Conservation (phyloP, 2,888 invertebrate species). For the Hypomecis punctinalis region DNA sequence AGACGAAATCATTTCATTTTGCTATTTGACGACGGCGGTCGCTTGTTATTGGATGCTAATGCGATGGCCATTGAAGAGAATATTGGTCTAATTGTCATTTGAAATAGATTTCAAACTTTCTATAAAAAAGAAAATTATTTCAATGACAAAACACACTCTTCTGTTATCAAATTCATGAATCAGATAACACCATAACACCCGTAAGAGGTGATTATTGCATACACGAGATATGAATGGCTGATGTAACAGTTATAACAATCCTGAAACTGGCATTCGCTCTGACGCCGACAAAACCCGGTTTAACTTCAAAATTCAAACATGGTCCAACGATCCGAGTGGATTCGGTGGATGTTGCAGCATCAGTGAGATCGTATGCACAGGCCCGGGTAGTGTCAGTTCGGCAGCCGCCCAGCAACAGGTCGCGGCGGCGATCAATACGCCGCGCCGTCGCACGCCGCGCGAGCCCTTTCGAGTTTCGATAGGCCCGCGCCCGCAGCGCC, state of each 20-base stretch:
- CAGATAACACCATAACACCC: background rate
- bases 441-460: slow-evolving; percentile 69
- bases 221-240: background rate
- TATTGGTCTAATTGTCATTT: slow-evolving; percentile 18
- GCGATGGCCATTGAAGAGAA: slow-evolving; percentile 16
- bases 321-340: slow-evolving; percentile 14
- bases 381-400: slow-evolving; percentile 51
- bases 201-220: background rate
- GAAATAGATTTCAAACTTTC: background rate
- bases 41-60: slow-evolving; percentile 26
- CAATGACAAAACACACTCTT: too few species aligned
- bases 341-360: slow-evolving; percentile 48
- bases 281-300: background rate
- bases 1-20: slow-evolving; percentile 63
- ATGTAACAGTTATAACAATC: slow-evolving; percentile 3
- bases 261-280: background rate
- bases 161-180: background rate
- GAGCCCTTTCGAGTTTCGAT: slow-evolving; percentile 65
- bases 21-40: slow-evolving; percentile 49
- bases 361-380: slow-evolving; percentile 57
- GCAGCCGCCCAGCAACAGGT: slow-evolving; percentile 82
- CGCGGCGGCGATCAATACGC: slow-evolving; percentile 73
- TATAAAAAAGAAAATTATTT: background rate
- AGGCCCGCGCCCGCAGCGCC: slow-evolving; percentile 48
- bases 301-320: background rate